Base-by-base conservation (phyloP, 2,113 vertebrate genomes). In the Varanus salvator region DNA sequence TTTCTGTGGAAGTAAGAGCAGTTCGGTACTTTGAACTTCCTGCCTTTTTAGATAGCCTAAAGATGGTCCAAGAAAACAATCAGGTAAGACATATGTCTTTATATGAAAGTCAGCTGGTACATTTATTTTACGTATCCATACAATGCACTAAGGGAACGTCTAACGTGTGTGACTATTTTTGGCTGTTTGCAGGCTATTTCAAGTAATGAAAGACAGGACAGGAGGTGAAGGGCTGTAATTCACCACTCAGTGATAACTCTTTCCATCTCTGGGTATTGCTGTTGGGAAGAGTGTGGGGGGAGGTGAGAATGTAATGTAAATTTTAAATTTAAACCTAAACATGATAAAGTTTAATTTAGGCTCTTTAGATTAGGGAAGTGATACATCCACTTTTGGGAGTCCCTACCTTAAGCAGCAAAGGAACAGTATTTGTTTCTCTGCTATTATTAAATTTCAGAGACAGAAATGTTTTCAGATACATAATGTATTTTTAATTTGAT, bases 131-230 rank as follows among this genome's bases (percentile, higher is more conserved):
- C 64, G 66, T 50, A 84, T 34, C 82, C 64, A 84, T 38, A 12
- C 60, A 68, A 31, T n/a, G 44, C 76, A 87, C 19, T 48, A 52
- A 69, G 60, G 76, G 76, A 60, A 87, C 60, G 34, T 17, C 9
- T 19, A 31, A 34, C 74, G 84, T 77, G n/a, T n/a, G 75, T 84
- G 74, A 77, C 23, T 81, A 57, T 88, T 88, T 89, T 17, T 85
- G 44, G 34, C 50, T 78, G n/a, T 89, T 71, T 78, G 83, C 44
- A 57, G 60, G n/a, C 48, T 57, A 44, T 80, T 85, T 71, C 75
- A 85, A 38, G 50, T 54, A 57, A 52, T 76, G 71, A 84, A 84
- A 84, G 19, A 69, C 71, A 76, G 44, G 52, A 69, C 25, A 71
- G 74, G 66, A 80, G 66, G 74, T 2, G 17, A 77, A n/a, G 60